Evolutionary conservation across 92 coral and sea anemone genomes (phyloP), one percentile per base, ranked within the genome.

Genomic region (Meandrina meandrites): DNA sequence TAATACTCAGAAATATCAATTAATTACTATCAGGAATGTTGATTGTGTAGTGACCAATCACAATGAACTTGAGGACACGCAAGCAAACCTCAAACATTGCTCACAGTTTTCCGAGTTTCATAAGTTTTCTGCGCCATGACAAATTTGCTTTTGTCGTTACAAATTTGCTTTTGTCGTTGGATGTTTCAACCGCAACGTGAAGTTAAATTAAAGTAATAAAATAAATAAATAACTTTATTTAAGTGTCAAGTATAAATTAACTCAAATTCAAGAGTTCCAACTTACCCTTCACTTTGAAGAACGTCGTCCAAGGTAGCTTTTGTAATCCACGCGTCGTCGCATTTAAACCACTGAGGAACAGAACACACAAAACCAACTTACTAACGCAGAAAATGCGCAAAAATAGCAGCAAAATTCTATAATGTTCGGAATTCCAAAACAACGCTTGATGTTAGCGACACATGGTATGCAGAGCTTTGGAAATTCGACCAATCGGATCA

Each of bases 311-410:
- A 80, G 0, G 98, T 86, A 24, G 99, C 99, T 84, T 97, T 97
- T 9, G 99, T 97, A 75, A 97, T 97, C 99, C 99, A 97, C 5
- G 99, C 99, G 78, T 97, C 99, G 58, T 97, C 99, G 62, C 99
- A 97, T 74, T 97, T 97, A 88, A 79, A 97, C 99, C 99, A 97
- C 99, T 97, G 84, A 79, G 42, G 57, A 68, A 79, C 32, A 48
- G 18, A 79, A 14, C 48, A 35, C 69, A 31, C 2, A 34, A 54
- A 78, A 67, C 34, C 0, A 12, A 5, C 1, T 66, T 66, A 66
- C 14, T 27, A 27, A 3, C 34, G 18, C 15, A 66, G 32, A 66
- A 0, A 66, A 0, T 66, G 3, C 5, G 18, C 18, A 27, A 24
- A 27, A 66, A 66, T n/a, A 28, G 35, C 35, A 19, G 69, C 14